Percentiles rank a stretch among this genome's conserved stretches.
Evolutionary conservation across 2,888 invertebrate species (phyloP).

Genomic region (Aleiodes testaceus): DNA sequence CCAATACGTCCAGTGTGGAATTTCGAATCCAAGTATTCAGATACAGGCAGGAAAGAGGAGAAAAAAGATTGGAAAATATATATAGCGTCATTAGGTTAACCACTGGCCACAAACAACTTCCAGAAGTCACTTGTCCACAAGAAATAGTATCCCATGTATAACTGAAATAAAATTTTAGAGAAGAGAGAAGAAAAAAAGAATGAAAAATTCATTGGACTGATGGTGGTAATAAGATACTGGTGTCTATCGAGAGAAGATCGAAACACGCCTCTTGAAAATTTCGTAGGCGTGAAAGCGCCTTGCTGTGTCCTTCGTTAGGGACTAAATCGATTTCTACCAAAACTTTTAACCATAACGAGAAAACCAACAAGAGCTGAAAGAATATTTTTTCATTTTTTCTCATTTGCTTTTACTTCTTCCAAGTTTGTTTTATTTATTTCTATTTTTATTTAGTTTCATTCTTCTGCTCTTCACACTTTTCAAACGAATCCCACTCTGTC

Average conservation of each 20-base stretch:
- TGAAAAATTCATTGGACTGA: conserved; percentile 27
- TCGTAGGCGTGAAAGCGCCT: conserved; percentile 52
- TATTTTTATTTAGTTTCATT: not conserved
- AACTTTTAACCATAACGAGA: conserved; percentile 11
- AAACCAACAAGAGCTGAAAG: conserved; percentile 11
- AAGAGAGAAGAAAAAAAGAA: conserved; percentile 1
- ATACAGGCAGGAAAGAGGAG: no score
- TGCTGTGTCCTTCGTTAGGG: conserved; percentile 50
- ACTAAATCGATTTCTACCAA: conserved; percentile 45
- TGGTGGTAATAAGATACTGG: conserved; percentile 34
- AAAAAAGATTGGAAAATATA: conserved; percentile 10
- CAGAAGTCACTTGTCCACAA: conserved; percentile 24
- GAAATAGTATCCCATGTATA: conserved; percentile 15
- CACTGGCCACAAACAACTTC: conserved; percentile 28
- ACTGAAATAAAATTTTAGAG: not conserved
- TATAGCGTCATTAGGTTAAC: conserved; percentile 25
- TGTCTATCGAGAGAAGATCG: conserved; percentile 33
- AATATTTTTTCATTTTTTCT: not conserved
- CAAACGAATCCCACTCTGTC: not conserved
- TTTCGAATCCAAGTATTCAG: not conserved
- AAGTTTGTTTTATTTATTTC: not conserved
- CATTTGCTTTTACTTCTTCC: conserved; percentile 15
- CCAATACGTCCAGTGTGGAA: not conserved
- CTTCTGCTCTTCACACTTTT: no score
- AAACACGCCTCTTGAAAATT: conserved; percentile 33